Conservation (phyloP, 2,797 vertebrate species). For the Spinus olivaceus region DNA sequence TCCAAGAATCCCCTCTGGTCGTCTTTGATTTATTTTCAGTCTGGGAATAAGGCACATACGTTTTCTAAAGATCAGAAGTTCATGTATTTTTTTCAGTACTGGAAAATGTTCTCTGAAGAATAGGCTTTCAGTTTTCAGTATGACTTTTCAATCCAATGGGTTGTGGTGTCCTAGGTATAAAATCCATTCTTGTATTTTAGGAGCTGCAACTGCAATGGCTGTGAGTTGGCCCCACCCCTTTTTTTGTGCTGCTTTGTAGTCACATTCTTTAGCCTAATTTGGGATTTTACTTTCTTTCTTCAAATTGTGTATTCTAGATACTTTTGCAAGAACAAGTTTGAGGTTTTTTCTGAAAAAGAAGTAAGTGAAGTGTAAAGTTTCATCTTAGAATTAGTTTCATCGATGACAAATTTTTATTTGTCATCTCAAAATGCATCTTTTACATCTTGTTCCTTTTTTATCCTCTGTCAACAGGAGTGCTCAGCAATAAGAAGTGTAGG, state of each 20-base stretch:
- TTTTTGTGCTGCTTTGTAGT: background rate
- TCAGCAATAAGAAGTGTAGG: background rate
- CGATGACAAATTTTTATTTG: background rate
- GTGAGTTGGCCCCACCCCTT: background rate
- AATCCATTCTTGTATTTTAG: background rate
- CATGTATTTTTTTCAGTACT: background rate
- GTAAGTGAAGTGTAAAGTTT: background rate
- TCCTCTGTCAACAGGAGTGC: background rate
- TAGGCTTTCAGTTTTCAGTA: background rate
- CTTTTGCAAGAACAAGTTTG: background rate
- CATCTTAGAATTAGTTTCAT: background rate
- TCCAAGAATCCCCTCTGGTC: background rate
- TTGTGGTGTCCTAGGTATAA: background rate
- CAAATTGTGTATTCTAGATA: background rate
- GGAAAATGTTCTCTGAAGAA: background rate
- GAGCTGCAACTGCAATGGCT: background rate
- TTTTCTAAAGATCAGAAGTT: constrained; percentile 25
- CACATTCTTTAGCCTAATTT: background rate
- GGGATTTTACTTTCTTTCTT: background rate
- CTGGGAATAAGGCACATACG: background rate
- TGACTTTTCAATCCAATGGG: background rate
- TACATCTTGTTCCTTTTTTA: background rate
- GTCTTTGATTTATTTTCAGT: background rate
- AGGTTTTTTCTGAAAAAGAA: background rate
- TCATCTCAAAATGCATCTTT: background rate